Percentiles rank a stretch among this genome's conserved stretches.
Evolutionary conservation across 2,113 vertebrate genomes (phyloP).

Genomic region (Siniperca chuatsi): DNA sequence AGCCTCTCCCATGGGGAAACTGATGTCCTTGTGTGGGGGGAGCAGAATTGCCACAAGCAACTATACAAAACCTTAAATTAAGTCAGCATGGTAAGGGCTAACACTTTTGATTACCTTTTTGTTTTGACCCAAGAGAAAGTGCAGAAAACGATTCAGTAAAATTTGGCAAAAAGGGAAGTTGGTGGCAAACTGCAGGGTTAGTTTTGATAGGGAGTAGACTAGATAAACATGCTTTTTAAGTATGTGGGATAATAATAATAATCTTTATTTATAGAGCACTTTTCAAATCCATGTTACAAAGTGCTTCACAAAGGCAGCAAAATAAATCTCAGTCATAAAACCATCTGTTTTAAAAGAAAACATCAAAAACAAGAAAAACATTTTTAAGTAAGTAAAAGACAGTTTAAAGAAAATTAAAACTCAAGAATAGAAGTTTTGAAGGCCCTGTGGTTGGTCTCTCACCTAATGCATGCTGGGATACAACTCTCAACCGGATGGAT

Average conservation of each 20-base stretch:
- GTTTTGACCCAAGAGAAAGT: constrained; percentile 32
- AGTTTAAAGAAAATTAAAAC: too few species aligned
- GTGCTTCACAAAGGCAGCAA: too few species aligned
- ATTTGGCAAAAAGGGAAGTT: background rate
- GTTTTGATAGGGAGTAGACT: background rate
- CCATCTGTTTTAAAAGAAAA: too few species aligned
- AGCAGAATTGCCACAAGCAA: constrained; percentile 12
- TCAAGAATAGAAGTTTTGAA: too few species aligned
- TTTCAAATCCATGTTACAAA: too few species aligned
- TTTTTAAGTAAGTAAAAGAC: too few species aligned
- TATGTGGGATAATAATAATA: background rate
- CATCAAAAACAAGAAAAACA: too few species aligned
- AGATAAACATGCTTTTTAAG: background rate
- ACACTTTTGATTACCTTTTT: constrained; percentile 53
- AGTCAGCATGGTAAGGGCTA: background rate
- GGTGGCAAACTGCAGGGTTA: background rate
- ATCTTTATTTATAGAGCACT: too few species aligned
- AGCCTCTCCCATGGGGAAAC: background rate
- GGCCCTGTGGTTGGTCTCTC: background rate
- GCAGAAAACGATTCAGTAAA: constrained; percentile 2
- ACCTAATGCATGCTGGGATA: background rate
- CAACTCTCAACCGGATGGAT: background rate
- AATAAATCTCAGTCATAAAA: too few species aligned
- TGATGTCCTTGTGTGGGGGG: constrained; percentile 32
- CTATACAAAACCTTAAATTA: constrained; percentile 32